phyloP scores from a whole-genome alignment of 2,797 vertebrate species.

The Gallinago solitaria region DNA sequence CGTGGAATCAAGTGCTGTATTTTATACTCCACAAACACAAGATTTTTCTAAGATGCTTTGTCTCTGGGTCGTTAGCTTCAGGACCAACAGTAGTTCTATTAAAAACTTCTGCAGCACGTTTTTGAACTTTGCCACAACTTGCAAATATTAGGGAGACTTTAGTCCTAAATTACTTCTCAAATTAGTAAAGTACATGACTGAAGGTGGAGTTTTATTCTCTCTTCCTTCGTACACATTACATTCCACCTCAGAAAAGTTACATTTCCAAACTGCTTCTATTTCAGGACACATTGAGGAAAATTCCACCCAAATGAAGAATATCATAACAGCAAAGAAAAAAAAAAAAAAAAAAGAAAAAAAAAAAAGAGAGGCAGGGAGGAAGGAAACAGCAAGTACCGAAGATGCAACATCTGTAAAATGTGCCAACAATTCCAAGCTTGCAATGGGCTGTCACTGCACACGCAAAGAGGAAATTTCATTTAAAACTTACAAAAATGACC shows the following conservation, averaged over 20 bases:
- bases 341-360: not conserved
- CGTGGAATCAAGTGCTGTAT: not conserved
- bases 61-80: not conserved
- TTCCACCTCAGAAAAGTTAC: not conserved
- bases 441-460: slow-evolving; percentile 30
- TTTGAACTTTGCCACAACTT: not conserved
- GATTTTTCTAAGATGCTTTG: not conserved
- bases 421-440: slow-evolving; percentile 35
- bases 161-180: not conserved
- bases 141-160: not conserved
- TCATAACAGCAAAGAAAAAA: not conserved
- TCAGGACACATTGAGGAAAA: slow-evolving; percentile 22
- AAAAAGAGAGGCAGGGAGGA: not conserved
- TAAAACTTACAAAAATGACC: slow-evolving; percentile 63
- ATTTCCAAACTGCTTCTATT: not conserved
- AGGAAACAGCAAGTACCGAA: not conserved
- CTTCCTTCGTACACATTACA: not conserved
- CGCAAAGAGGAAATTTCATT: slow-evolving; percentile 54
- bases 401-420: slow-evolving; percentile 47
- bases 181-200: not conserved
- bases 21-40: not conserved
- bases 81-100: not conserved
- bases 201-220: not conserved
- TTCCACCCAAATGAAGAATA: slow-evolving; percentile 3
- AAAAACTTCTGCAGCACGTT: not conserved